Conservation (phyloP, 2,113 vertebrate species). For the Steatornis caripensis region DNA sequence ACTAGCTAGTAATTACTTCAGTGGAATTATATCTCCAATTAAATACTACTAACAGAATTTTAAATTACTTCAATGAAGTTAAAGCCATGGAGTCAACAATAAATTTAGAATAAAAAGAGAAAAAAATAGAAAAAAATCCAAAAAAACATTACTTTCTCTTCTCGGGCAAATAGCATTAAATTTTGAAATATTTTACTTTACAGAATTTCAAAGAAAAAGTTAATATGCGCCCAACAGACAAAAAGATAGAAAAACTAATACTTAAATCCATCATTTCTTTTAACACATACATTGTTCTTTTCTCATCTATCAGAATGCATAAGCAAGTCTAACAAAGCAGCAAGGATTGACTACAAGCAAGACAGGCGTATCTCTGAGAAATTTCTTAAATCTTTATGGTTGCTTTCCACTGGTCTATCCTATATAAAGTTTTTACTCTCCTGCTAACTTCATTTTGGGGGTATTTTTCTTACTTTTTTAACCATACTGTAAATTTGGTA, state of each 20-base stretch:
- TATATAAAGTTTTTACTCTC: background rate
- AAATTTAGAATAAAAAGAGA: background rate
- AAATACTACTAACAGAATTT: background rate
- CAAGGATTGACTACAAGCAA: background rate
- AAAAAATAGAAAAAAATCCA: too few species aligned
- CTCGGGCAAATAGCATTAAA: background rate
- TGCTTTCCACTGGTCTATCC: background rate
- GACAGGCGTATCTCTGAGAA: background rate
- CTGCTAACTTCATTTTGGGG: background rate
- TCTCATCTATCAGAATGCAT: background rate
- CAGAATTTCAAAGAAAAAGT: conserved; percentile 12
- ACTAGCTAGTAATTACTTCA: background rate
- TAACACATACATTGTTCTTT: background rate
- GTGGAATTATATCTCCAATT: conserved; percentile 6
- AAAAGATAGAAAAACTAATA: background rate
- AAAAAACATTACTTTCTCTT: background rate
- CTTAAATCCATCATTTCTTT: background rate
- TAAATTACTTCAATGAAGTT: background rate
- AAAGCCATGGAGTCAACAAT: background rate
- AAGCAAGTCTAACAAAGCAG: background rate
- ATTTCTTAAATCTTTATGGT: background rate
- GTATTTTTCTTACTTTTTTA: background rate
- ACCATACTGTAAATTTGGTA: background rate
- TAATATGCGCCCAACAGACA: background rate
- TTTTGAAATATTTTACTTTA: background rate